Conservation (phyloP, 2,888 invertebrate species). For the Ecliptopera silaceata region DNA sequence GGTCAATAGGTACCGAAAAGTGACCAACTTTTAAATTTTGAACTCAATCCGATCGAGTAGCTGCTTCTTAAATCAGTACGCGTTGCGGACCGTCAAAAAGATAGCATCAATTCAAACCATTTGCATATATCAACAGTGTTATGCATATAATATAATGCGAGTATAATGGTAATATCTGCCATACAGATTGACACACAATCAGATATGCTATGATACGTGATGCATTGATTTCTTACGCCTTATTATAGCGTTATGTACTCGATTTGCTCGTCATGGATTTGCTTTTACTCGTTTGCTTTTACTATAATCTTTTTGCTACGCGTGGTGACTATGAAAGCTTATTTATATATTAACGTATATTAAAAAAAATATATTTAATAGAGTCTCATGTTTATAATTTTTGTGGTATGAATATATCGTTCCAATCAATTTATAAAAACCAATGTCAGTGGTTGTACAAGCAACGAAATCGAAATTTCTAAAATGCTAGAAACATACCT, state of each 20-base stretch:
- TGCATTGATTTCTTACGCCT: slow-evolving; percentile 50
- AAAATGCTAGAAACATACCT: no score
- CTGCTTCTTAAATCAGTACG: not conserved
- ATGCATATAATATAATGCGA: slow-evolving; percentile 46
- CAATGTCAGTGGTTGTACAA: no score
- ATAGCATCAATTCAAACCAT: slow-evolving; percentile 30
- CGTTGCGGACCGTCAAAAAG: slow-evolving; percentile 18
- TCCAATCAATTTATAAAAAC: no score
- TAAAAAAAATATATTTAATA: no score
- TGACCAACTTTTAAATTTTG: no score
- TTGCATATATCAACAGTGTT: slow-evolving; percentile 45
- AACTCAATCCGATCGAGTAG: no score
- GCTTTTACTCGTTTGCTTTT: slow-evolving; percentile 30
- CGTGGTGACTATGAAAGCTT: slow-evolving; percentile 33
- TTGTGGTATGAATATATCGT: no score
- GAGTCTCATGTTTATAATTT: no score
- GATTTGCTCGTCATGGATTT: slow-evolving; percentile 38
- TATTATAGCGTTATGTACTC: slow-evolving; percentile 41
- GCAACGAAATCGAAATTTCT: no score
- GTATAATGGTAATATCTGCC: slow-evolving; percentile 39
- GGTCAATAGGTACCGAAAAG: no score
- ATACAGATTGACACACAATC: slow-evolving; percentile 49
- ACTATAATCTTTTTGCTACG: slow-evolving; percentile 17
- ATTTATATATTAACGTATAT: no score
- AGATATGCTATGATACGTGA: slow-evolving; percentile 46